Conservation (phyloP, 2,797 vertebrate species). For the Spinibarbus caldwelli region DNA sequence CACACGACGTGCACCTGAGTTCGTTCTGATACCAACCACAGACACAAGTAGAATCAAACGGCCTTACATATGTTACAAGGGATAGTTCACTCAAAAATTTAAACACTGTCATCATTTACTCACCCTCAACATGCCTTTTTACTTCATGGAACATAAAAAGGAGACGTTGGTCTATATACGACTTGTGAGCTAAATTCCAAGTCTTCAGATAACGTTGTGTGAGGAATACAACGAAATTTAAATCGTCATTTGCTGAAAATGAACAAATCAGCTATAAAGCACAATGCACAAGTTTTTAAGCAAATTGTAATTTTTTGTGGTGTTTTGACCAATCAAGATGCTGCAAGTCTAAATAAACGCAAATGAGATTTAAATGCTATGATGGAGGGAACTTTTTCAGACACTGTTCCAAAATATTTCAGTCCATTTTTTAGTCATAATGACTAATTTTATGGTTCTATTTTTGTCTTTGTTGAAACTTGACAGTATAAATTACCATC, state of each 20-base stretch:
- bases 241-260: neutral
- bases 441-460: neutral
- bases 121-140: neutral
- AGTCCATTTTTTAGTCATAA: neutral
- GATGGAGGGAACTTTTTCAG: neutral
- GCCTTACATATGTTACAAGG: neutral
- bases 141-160: neutral
- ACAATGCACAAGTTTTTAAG: neutral
- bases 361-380: neutral
- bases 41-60: neutral
- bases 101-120: neutral
- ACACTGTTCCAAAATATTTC: neutral
- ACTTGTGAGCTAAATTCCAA: neutral
- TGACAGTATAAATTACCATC: neutral
- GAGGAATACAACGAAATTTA: too few relatives aligned
- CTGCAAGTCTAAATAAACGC: neutral
- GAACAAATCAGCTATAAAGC: neutral
- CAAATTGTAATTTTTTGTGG: neutral
- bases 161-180: neutral
- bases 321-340: neutral
- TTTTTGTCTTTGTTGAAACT: neutral
- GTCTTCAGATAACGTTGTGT: neutral
- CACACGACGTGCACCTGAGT: slow-evolving; percentile 5
- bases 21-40: slow-evolving; percentile 14
- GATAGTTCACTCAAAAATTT: neutral